These are phyloP conservation scores for Pituophis catenifer DNA, from an alignment of 2,113 vertebrate genomes.

Conservation along the genomic window DNA sequence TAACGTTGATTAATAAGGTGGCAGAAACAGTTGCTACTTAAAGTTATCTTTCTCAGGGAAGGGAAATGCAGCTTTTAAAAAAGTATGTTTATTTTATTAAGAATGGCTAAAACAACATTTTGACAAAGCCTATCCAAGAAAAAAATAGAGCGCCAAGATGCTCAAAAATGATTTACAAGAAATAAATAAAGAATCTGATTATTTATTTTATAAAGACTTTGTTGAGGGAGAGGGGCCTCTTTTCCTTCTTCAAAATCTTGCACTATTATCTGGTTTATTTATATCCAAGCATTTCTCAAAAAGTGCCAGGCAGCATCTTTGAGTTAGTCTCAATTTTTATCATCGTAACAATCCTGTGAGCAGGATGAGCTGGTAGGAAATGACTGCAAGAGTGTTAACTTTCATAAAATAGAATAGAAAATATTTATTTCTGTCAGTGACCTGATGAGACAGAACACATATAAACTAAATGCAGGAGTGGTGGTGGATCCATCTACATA, in stretches of 20 bases:
- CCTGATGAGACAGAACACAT: neutral
- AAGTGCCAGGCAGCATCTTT: neutral
- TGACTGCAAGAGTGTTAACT: neutral
- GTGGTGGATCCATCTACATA: neutral
- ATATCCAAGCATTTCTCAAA: neutral
- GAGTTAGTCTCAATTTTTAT: neutral
- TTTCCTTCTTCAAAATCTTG: neutral
- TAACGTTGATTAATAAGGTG: neutral
- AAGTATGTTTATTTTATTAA: neutral
- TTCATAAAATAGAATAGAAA: neutral
- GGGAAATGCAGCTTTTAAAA: neutral
- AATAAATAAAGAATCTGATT: neutral
- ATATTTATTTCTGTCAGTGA: neutral
- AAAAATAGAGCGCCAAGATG: neutral
- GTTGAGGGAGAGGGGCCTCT: neutral
- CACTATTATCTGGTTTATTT: neutral
- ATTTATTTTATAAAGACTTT: neutral
- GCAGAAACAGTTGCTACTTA: neutral
- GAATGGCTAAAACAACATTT: neutral
- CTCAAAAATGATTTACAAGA: neutral
- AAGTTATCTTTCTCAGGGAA: neutral
- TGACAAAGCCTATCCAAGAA: neutral
- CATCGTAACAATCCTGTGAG: neutral
- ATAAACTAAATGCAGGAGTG: neutral
- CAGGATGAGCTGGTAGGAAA: neutral